phyloP scores from a whole-genome alignment of 37 sponge, comb jelly and placozoan genomes.

The Petrosia ficiformis region DNA sequence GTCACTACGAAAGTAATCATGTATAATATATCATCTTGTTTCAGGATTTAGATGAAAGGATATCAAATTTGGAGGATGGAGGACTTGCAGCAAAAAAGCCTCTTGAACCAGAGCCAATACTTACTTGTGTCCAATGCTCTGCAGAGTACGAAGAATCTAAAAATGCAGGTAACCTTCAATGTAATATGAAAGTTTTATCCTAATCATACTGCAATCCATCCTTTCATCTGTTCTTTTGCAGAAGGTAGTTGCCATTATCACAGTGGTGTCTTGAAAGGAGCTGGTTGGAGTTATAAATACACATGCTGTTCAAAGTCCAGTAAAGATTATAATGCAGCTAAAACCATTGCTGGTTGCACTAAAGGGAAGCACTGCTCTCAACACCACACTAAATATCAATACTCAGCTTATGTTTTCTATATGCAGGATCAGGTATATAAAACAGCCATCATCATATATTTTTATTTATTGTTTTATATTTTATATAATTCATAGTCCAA shows the following conservation, averaged over 20 bases:
- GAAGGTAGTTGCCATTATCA: constrained; percentile 65
- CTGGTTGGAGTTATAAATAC: constrained; percentile 25
- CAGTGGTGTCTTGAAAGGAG: constrained; percentile 19
- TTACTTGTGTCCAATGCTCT: constrained; percentile 68
- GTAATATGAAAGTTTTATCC: not conserved
- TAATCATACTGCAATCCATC: too few species aligned
- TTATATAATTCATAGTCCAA: constrained; percentile 21
- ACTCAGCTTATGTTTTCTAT: constrained; percentile 42
- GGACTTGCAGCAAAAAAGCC: constrained; percentile 17
- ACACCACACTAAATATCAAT: constrained; percentile 57
- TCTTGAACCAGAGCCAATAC: constrained; percentile 59
- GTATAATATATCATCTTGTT: not conserved
- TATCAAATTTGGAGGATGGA: constrained; percentile 22
- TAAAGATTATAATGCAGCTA: constrained; percentile 14
- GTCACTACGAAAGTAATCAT: too few species aligned
- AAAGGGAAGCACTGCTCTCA: constrained; percentile 70
- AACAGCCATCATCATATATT: not conserved
- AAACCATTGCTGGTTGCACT: constrained; percentile 36
- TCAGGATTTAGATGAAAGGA: constrained; percentile 37
- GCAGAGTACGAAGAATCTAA: constrained; percentile 71
- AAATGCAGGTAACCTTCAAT: constrained; percentile 39
- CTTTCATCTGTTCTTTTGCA: too few species aligned
- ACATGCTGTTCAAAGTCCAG: constrained; percentile 41
- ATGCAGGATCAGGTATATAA: constrained; percentile 45
- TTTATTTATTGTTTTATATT: not conserved